phyloP scores from a whole-genome alignment of 1,140 invertebrate species.

The Drosophila ambigua region DNA sequence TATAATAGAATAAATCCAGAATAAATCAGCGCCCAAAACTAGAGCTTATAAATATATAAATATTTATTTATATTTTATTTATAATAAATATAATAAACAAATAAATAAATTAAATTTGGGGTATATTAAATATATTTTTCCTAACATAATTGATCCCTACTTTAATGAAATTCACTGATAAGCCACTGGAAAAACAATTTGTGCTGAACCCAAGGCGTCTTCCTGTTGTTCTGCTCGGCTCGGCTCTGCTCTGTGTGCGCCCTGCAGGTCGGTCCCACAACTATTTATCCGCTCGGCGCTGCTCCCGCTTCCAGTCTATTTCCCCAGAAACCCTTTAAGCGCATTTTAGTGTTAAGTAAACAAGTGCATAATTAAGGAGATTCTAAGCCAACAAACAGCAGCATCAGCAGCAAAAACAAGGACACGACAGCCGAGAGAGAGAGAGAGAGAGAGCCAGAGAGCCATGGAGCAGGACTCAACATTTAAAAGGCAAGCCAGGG shows the following conservation, averaged over 20 bases:
- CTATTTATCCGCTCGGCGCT: conserved; percentile 23
- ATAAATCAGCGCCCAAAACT: too few species aligned
- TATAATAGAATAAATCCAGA: too few species aligned
- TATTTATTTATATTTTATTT: too few species aligned
- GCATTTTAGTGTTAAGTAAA: conserved; percentile 58
- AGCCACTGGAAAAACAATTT: conserved; percentile 1
- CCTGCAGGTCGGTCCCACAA: conserved; percentile 7
- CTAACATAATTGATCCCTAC: too few species aligned
- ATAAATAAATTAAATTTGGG: too few species aligned
- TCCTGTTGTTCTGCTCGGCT: not conserved
- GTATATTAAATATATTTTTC: too few species aligned
- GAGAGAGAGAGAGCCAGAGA: not conserved
- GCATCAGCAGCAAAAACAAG: conserved; percentile 20
- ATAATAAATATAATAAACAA: too few species aligned
- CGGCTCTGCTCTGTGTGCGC: too few species aligned
- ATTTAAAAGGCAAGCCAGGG: conserved; percentile 51
- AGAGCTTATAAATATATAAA: too few species aligned
- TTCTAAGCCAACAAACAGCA: conserved; percentile 46
- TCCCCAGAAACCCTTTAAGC: conserved; percentile 53
- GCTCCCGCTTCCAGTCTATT: conserved; percentile 39
- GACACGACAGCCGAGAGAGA: not conserved
- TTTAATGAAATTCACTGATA: not conserved
- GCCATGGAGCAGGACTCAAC: conserved; percentile 27
- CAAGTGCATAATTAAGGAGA: conserved; percentile 64
- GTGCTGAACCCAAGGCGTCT: not conserved